Conservation (phyloP, 2,888 invertebrate genomes). For the Andrena haemorrhoa region DNA sequence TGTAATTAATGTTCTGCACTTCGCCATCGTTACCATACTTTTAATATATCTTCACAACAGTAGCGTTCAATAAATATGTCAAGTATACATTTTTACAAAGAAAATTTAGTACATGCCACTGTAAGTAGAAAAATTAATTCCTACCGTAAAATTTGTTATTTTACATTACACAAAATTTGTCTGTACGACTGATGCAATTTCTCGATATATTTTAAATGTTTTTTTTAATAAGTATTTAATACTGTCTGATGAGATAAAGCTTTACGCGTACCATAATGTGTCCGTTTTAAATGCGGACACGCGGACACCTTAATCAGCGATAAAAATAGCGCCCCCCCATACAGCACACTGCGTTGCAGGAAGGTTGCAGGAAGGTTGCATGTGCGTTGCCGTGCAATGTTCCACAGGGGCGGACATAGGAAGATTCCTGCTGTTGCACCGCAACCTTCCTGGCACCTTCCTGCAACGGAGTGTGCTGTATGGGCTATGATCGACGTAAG, state of each 20-base stretch:
- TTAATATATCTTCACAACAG: neutral
- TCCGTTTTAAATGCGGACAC: constrained; percentile 2
- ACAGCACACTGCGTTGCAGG: too few species aligned
- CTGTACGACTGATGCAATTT: neutral
- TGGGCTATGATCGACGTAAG: constrained; percentile 15
- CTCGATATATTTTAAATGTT: neutral
- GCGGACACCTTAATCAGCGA: neutral
- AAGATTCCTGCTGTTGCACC: too few species aligned
- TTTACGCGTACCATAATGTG: constrained; percentile 8
- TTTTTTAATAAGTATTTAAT: neutral
- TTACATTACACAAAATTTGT: neutral
- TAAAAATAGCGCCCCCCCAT: neutral
- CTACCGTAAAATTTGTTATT: neutral
- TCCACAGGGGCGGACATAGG: too few species aligned
- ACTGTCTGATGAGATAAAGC: constrained; percentile 28
- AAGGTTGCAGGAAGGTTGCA: too few species aligned
- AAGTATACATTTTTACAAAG: constrained; percentile 1
- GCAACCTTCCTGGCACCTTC: too few species aligned
- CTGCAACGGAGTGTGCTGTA: too few species aligned
- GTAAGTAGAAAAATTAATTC: neutral
- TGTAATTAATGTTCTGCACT: neutral
- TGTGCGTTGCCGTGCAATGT: too few species aligned
- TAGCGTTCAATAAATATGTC: neutral
- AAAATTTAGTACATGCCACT: neutral
- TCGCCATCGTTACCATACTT: neutral